phyloP scores from a whole-genome alignment of 30 jellyfish, hydroid and myxozoan genomes.

The Aurelia sp. region DNA sequence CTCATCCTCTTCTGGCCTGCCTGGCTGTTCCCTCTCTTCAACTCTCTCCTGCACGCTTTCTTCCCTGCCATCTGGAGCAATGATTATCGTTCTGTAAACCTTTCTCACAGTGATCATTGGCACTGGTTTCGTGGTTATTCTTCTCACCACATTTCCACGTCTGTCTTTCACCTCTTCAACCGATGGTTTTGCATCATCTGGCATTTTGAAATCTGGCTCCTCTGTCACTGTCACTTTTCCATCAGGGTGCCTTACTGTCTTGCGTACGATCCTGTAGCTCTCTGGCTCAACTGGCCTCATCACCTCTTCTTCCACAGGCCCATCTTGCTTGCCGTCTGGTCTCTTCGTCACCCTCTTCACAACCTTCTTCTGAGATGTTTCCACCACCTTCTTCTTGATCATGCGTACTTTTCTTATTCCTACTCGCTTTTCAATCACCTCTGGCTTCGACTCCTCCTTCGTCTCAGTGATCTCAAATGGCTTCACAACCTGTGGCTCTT shows the following conservation, averaged over 20 bases:
- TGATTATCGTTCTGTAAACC: slow-evolving; percentile 48
- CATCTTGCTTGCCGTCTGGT: slow-evolving; percentile 84
- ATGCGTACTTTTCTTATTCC: slow-evolving; percentile 47
- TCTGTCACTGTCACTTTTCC: slow-evolving; percentile 66
- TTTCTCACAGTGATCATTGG: slow-evolving; percentile 51
- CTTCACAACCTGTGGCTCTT: slow-evolving; percentile 61
- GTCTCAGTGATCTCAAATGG: slow-evolving; percentile 69
- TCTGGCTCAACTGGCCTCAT: slow-evolving; percentile 78
- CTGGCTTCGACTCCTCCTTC: slow-evolving; percentile 68
- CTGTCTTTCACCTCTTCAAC: slow-evolving; percentile 51
- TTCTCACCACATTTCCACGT: slow-evolving; percentile 57
- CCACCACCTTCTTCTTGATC: slow-evolving; percentile 75
- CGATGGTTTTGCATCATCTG: slow-evolving; percentile 48
- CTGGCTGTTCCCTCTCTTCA: slow-evolving; percentile 42
- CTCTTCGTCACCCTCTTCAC: slow-evolving; percentile 56
- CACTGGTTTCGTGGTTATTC: slow-evolving; percentile 63
- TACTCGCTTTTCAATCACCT: slow-evolving; percentile 57
- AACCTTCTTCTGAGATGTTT: slow-evolving; percentile 62
- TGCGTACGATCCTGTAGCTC: slow-evolving; percentile 62
- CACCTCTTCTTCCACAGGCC: slow-evolving; percentile 77
- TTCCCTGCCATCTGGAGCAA: slow-evolving; percentile 62
- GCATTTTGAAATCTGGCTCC: slow-evolving; percentile 74
- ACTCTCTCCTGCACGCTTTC: slow-evolving; percentile 62
- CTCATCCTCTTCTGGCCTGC: neutral
- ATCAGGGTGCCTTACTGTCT: slow-evolving; percentile 61